phyloP scores from a whole-genome alignment of 2,888 invertebrate genomes.

The Tetropium fuscum region DNA sequence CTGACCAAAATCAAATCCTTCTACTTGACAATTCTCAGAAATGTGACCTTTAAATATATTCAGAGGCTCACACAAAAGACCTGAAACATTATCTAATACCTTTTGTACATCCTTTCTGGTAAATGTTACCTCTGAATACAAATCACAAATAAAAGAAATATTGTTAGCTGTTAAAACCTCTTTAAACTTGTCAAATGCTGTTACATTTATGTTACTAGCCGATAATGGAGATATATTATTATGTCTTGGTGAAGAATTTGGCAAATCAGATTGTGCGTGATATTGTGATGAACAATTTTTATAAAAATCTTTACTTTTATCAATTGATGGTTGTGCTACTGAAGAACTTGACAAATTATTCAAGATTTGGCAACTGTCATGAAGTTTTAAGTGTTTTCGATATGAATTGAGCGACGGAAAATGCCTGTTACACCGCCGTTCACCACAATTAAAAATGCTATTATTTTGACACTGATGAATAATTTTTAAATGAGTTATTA shows the following conservation, averaged over 20 bases:
- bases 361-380: no score
- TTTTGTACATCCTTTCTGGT: neutral
- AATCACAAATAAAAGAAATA: neutral
- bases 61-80: neutral
- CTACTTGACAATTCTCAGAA: no score
- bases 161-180: neutral
- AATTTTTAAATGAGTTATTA: slow-evolving; percentile 1
- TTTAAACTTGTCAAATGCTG: neutral
- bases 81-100: neutral
- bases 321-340: no score
- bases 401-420: neutral
- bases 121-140: neutral
- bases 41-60: neutral
- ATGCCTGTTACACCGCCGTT: neutral
- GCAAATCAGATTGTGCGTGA: neutral
- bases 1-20: neutral
- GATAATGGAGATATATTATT: neutral
- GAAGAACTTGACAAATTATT: no score
- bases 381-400: neutral
- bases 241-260: neutral
- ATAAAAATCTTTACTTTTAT: no score
- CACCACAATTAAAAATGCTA: neutral
- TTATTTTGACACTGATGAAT: neutral
- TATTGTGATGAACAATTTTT: no score
- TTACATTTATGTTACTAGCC: neutral